Evolutionary conservation across 2,113 vertebrate genomes (phyloP).

Genomic region (Tyrannus savana): DNA sequence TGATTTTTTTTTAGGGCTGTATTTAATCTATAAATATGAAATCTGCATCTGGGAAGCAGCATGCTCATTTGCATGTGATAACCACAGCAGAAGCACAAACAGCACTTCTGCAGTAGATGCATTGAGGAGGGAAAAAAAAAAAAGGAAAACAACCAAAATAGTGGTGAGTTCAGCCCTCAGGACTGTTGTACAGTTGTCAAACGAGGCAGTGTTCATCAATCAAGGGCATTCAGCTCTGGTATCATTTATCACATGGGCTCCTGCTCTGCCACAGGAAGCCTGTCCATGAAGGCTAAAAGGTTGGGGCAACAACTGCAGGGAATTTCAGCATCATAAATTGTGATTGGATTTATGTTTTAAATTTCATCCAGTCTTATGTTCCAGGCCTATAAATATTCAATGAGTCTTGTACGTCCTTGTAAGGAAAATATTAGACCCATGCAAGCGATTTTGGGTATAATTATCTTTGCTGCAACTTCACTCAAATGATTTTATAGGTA

Average conservation of each 20-base stretch:
- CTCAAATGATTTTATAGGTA: conserved; percentile 22
- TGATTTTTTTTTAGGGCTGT: neutral
- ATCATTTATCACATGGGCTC: neutral
- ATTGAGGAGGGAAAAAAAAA: neutral
- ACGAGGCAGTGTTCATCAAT: neutral
- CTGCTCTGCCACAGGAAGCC: neutral
- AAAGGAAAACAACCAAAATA: neutral
- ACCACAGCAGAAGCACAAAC: neutral
- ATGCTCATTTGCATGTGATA: conserved; percentile 30
- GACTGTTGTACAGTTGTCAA: neutral
- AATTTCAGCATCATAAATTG: neutral
- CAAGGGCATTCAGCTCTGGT: neutral
- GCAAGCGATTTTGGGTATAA: conserved; percentile 23
- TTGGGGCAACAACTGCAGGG: neutral
- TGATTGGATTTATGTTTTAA: neutral
- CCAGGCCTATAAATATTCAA: conserved; percentile 48
- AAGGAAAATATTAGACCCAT: conserved; percentile 35
- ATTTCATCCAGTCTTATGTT: neutral
- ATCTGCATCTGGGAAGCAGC: conserved; percentile 35
- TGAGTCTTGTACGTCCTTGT: conserved; percentile 13
- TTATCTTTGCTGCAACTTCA: conserved; percentile 24
- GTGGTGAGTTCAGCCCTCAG: neutral
- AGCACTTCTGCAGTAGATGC: neutral
- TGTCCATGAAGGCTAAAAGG: neutral
- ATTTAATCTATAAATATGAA: conserved; percentile 31